Evolutionary conservation across 1,140 invertebrate genomes (phyloP).

Genomic region (Idris sp.): DNA sequence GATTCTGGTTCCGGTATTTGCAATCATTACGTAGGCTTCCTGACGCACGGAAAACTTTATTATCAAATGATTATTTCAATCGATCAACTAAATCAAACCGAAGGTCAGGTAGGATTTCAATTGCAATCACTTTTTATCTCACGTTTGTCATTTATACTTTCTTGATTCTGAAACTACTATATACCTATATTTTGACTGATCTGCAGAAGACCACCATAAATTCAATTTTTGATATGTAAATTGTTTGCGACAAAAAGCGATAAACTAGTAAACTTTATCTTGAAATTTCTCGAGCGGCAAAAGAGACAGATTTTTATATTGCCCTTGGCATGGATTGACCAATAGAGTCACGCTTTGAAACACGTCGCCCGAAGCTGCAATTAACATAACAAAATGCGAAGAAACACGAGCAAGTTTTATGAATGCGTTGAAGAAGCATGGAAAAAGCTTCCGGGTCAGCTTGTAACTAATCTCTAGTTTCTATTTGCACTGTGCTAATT

Average conservation of each 20-base stretch:
- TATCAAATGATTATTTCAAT: conserved; percentile 30
- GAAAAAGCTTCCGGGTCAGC: conserved; percentile 28
- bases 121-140: conserved; percentile 30
- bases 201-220: too few species aligned
- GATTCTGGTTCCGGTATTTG: conserved; percentile 30
- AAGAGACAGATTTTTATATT: conserved; percentile 62
- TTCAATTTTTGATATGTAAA: too few species aligned
- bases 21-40: conserved; percentile 17
- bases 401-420: conserved; percentile 7
- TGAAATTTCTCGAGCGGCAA: conserved; percentile 30
- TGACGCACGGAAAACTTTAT: conserved; percentile 28
- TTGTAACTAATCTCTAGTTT: too few species aligned
- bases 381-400: conserved; percentile 49
- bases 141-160: conserved; percentile 11
- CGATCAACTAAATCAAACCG: conserved; percentile 35
- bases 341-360: conserved; percentile 53
- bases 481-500: too few species aligned
- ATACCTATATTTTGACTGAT: too few species aligned
- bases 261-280: conserved; percentile 14
- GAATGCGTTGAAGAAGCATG: neutral
- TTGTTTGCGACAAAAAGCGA: conserved; percentile 5
- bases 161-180: too few species aligned
- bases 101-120: conserved; percentile 16
- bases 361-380: conserved; percentile 20
- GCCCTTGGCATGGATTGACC: conserved; percentile 66